phyloP scores from a whole-genome alignment of 23 tunicate species.

The Botrylloides violaceus region DNA sequence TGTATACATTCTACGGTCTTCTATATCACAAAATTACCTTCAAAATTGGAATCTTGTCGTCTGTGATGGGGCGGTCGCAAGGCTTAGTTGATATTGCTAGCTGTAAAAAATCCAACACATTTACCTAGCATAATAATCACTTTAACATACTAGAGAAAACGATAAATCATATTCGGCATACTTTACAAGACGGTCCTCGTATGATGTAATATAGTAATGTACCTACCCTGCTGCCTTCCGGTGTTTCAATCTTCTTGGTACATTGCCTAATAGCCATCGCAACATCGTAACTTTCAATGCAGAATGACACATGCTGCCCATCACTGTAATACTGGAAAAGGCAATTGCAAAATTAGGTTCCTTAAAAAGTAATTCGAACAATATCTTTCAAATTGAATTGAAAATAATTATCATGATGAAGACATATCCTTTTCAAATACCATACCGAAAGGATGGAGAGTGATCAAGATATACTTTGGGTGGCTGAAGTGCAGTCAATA shows the following conservation, averaged over 20 bases:
- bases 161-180: background rate
- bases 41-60: background rate
- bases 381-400: too few relatives aligned
- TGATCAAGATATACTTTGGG: too few relatives aligned
- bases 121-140: background rate
- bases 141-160: background rate
- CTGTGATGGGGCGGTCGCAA: slow-evolving; percentile 17
- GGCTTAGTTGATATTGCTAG: background rate
- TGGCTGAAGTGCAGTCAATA: too few relatives aligned
- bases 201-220: background rate
- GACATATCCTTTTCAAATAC: too few relatives aligned
- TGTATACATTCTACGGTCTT: background rate
- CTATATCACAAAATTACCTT: background rate
- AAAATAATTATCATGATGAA: too few relatives aligned
- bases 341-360: too few relatives aligned
- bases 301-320: slow-evolving; percentile 28
- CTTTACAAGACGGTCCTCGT: background rate
- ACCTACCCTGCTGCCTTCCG: slow-evolving; percentile 38
- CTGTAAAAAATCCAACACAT: background rate
- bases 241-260: slow-evolving; percentile 26
- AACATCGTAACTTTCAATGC: slow-evolving; percentile 12
- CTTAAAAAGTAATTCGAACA: too few relatives aligned
- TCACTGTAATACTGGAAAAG: slow-evolving; percentile 41
- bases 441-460: too few relatives aligned
- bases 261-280: slow-evolving; percentile 24